These are phyloP conservation scores for Antigone vipio DNA, from an alignment of 2,113 vertebrate species.

Conservation along the genomic window DNA sequence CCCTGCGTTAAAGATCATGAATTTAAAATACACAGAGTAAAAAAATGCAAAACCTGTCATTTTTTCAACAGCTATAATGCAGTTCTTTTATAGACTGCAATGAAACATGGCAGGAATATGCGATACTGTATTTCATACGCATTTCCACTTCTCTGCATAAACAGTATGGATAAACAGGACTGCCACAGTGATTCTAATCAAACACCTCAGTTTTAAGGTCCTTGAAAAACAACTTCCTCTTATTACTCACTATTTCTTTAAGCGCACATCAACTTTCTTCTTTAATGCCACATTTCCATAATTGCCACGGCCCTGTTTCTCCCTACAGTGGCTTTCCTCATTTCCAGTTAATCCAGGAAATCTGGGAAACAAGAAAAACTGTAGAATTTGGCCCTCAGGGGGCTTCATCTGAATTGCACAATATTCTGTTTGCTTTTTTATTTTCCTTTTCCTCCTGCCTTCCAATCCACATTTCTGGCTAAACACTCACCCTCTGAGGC, in stretches of 20 bases:
- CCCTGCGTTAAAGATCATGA: background rate
- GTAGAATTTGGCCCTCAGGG: background rate
- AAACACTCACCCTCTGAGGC: background rate
- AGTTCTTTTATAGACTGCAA: background rate
- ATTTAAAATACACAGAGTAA: background rate
- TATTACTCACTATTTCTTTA: background rate
- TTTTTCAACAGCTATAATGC: background rate
- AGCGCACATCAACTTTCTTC: background rate
- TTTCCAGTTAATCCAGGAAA: slow-evolving; percentile 6
- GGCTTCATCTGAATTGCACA: background rate
- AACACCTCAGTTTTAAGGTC: background rate
- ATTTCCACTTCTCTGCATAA: background rate
- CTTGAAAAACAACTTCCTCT: background rate
- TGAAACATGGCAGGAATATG: background rate
- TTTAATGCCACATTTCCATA: background rate
- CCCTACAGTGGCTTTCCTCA: background rate
- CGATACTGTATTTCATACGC: background rate
- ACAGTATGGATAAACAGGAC: background rate
- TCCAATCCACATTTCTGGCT: background rate
- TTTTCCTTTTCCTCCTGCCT: background rate
- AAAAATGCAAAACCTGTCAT: background rate
- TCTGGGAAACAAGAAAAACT: background rate
- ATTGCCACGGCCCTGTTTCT: background rate
- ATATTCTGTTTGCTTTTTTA: background rate
- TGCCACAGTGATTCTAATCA: background rate